A percentile compares a stretch with the other conserved stretches of the same genome.
Conservation (phyloP, 2,888 invertebrate species). For the Cataglyphis altisquamis region DNA sequence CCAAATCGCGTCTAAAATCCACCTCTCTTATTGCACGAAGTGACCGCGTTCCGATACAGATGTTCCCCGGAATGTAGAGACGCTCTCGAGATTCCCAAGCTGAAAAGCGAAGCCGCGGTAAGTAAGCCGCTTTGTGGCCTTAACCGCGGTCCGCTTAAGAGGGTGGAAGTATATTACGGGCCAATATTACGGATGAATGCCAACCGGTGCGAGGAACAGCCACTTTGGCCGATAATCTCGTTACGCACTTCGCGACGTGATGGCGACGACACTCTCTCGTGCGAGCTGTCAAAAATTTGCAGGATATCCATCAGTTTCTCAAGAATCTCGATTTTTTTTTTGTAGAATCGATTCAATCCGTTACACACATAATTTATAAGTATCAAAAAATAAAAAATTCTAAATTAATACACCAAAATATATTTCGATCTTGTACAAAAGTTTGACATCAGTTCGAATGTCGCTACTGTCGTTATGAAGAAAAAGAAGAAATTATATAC, state of each 20-base stretch:
- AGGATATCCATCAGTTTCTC: neutral
- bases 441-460: neutral
- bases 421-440: neutral
- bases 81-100: slow-evolving; percentile 72
- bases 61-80: slow-evolving; percentile 71
- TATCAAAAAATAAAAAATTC: too few relatives aligned
- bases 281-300: neutral
- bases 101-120: slow-evolving; percentile 72
- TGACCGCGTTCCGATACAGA: slow-evolving; percentile 34
- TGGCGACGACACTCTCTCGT: slow-evolving; percentile 13
- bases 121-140: slow-evolving; percentile 77
- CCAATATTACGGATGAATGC: slow-evolving; percentile 75
- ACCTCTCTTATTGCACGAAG: neutral
- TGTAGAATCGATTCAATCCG: too few relatives aligned
- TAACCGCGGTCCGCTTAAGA: slow-evolving; percentile 74
- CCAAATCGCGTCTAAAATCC: neutral
- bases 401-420: neutral
- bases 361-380: neutral
- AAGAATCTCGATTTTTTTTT: neutral
- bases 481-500: neutral
- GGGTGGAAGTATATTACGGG: slow-evolving; percentile 78
- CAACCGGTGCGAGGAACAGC: slow-evolving; percentile 73
- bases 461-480: neutral
- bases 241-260: slow-evolving; percentile 59
- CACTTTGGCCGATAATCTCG: slow-evolving; percentile 74